Evolutionary conservation across 2,888 invertebrate genomes (phyloP).

Genomic region (Rhyacophila evoluta): DNA sequence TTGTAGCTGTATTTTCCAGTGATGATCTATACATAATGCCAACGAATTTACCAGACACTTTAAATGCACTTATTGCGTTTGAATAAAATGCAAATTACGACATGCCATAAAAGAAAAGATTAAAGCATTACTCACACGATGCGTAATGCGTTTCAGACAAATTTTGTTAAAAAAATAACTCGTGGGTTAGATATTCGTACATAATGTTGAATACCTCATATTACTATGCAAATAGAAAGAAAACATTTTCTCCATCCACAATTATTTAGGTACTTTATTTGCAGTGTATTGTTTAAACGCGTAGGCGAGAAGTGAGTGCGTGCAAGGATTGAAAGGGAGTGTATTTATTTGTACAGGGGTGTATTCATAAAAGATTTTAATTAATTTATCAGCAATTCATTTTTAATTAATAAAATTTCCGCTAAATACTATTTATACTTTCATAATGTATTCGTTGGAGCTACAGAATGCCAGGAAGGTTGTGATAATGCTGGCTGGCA

Average conservation of each 20-base stretch:
- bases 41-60: too few species aligned
- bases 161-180: neutral
- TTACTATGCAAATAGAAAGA: neutral
- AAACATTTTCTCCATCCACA: slow-evolving; percentile 8
- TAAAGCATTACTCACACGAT: neutral
- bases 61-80: neutral
- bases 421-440: too few species aligned
- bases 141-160: neutral
- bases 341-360: neutral
- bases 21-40: too few species aligned
- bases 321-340: neutral
- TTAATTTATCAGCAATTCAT: neutral
- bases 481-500: too few species aligned
- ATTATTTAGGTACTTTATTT: neutral
- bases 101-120: neutral
- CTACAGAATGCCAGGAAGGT: too few species aligned
- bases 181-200: neutral
- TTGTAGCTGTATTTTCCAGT: too few species aligned
- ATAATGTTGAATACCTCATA: neutral
- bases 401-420: too few species aligned
- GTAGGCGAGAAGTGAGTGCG: neutral
- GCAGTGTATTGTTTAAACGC: neutral
- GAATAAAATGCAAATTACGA: neutral
- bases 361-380: neutral
- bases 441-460: too few species aligned